Evolutionary conservation across 2,113 vertebrate genomes (phyloP).

Genomic region (Cryptotis parvus): DNA sequence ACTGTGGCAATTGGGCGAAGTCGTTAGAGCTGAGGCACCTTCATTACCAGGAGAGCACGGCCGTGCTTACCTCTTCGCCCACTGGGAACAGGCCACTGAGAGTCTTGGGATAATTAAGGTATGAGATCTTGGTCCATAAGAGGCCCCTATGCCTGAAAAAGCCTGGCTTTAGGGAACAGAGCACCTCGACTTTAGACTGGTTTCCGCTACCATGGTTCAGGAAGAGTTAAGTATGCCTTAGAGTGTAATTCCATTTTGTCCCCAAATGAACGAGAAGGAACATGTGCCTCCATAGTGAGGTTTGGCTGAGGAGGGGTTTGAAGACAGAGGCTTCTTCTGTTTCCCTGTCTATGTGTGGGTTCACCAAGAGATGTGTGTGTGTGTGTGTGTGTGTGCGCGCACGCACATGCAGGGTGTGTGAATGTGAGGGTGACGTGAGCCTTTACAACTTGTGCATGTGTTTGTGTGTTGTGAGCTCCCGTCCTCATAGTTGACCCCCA

Average conservation of each 20-base stretch:
- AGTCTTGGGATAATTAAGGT: too few relatives aligned
- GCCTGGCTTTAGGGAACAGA: background rate
- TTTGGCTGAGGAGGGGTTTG: too few relatives aligned
- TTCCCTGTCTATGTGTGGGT: background rate
- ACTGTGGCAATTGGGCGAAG: too few relatives aligned
- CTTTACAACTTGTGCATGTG: background rate
- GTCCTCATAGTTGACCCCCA: background rate
- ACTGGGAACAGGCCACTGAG: background rate
- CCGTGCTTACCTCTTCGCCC: background rate
- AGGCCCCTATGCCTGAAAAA: background rate
- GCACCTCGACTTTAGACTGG: background rate
- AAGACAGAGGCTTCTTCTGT: background rate
- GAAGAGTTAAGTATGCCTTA: background rate
- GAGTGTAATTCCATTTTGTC: conserved; percentile 7
- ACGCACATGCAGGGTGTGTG: too few relatives aligned
- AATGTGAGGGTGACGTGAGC: background rate
- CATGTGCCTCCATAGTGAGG: background rate
- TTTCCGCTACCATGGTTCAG: background rate
- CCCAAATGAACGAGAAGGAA: background rate
- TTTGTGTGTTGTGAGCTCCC: background rate
- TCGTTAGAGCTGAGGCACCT: too few relatives aligned
- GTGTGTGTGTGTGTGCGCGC: too few relatives aligned
- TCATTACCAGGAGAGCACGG: background rate
- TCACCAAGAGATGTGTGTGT: too few relatives aligned
- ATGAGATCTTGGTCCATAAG: background rate